Evolutionary conservation across 2,888 invertebrate genomes (phyloP).

Genomic region (Leistus spinibarbis): DNA sequence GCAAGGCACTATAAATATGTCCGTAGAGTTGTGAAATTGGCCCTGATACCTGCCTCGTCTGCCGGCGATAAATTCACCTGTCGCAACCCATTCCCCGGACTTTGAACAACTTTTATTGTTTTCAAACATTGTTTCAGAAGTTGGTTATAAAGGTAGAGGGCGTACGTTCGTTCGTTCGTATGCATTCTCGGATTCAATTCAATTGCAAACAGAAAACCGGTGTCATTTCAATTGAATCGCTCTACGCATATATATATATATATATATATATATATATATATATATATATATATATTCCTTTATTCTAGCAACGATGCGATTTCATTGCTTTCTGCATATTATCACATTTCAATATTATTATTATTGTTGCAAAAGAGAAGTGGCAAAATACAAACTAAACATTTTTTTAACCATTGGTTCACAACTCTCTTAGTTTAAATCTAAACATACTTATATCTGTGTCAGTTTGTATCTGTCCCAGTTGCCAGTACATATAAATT

Average conservation of each 20-base stretch:
- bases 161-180: neutral
- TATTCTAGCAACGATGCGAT: too few species aligned
- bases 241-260: neutral
- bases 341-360: too few species aligned
- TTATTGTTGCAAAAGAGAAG: too few species aligned
- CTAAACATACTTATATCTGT: too few species aligned
- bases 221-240: neutral
- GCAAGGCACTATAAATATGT: neutral
- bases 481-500: too few species aligned
- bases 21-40: conserved; percentile 7
- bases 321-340: too few species aligned
- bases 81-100: neutral
- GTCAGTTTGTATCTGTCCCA: too few species aligned
- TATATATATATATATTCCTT: neutral
- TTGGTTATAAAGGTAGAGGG: too few species aligned
- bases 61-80: conserved; percentile 3
- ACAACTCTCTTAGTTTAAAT: too few species aligned
- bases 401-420: neutral
- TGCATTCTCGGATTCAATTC: neutral
- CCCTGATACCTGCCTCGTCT: conserved; percentile 1
- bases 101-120: conserved; percentile 11
- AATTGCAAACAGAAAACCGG: neutral
- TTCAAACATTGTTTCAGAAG: conserved; percentile 1
- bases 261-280: neutral
- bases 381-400: too few species aligned